Base-by-base conservation (phyloP, 2,888 invertebrate genomes). In the Leptodirus hochenwartii region DNA sequence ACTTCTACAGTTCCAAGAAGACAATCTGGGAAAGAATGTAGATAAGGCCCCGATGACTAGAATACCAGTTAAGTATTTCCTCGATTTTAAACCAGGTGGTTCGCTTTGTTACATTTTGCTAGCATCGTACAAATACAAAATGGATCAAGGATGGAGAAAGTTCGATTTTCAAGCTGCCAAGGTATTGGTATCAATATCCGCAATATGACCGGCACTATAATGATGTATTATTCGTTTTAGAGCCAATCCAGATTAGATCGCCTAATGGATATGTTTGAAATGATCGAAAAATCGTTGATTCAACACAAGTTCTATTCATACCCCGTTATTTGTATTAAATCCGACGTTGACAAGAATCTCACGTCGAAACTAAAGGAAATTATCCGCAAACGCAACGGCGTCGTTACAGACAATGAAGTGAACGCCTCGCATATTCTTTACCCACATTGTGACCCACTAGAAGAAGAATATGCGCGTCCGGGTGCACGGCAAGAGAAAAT, bases 1-100 rank as follows among this genome's bases (percentile, higher is more conserved):
- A 51, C 67, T 95, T 40, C 68, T 95, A 38, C 91, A 91, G 56
- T 95, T 93, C 56, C 91, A 93, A 60, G 95, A 95, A 53, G 90
- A 88, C 40, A 82, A 82, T 54, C 66, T 93, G 47, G 93, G 93
- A 2, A 88, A 90, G 60, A 84, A 82, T 68, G 80, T 82, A 30
- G 67, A 74, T 29, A 91, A 91, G 50, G 85, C 90, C 39, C 77
- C 80, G 41, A 78, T 82, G 52, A 74, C 81, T 36, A 68, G 82
- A 56, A 72, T 87, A 58, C 85, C 85, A 47, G 84, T 84, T 62
- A 80, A 80, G 58, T 85, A 77, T 54, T 93, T 95, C 58, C 64
- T 91, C 61, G 95, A 95, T 59, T 87, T 91, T 57, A 91, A 91
- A 57, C 71, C 87, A 13, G 82, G 84, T 39, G 93, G 93, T 25